These are phyloP conservation scores for Ctenicera cuprea DNA, from an alignment of 2,888 invertebrate genomes.

Conservation along the genomic window DNA sequence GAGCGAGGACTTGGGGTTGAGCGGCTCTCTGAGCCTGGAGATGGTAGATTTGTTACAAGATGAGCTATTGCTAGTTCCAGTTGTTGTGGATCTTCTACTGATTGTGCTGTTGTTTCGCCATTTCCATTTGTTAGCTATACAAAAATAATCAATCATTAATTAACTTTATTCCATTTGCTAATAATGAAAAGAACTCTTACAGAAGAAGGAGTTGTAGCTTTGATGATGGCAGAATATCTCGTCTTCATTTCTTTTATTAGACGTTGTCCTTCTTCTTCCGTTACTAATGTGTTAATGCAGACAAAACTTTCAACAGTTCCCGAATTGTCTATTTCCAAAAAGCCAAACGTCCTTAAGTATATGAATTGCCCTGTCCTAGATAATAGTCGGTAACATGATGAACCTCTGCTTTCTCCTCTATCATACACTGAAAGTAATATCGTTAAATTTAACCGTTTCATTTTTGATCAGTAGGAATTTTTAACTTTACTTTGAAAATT, in stretches of 20 bases:
- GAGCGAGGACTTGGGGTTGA: constrained; percentile 60
- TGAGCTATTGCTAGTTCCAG: constrained; percentile 84
- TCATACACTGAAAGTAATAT: constrained; percentile 85
- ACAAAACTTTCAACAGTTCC: constrained; percentile 90
- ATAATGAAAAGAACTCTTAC: constrained; percentile 29
- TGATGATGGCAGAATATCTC: constrained; percentile 82
- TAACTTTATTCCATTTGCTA: no score
- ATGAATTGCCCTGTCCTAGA: constrained; percentile 90
- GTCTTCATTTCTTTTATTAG: constrained; percentile 87
- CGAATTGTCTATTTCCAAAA: constrained; percentile 87
- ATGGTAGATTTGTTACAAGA: constrained; percentile 76
- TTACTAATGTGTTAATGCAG: constrained; percentile 87
- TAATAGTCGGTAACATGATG: constrained; percentile 89
- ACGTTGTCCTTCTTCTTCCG: constrained; percentile 83
- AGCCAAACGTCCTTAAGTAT: constrained; percentile 89
- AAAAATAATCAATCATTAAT: no score
- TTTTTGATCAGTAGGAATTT: no score
- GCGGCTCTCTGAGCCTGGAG: constrained; percentile 66
- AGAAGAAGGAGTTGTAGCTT: constrained; percentile 49
- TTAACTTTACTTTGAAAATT: no score
- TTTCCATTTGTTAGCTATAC: constrained; percentile 44
- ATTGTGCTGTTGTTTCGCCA: constrained; percentile 65
- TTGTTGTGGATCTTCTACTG: constrained; percentile 82
- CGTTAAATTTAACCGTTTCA: no score
- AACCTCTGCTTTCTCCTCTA: constrained; percentile 87